Evolutionary conservation across 2,888 invertebrate species (phyloP).

Genomic region (Drosophila histrio): DNA sequence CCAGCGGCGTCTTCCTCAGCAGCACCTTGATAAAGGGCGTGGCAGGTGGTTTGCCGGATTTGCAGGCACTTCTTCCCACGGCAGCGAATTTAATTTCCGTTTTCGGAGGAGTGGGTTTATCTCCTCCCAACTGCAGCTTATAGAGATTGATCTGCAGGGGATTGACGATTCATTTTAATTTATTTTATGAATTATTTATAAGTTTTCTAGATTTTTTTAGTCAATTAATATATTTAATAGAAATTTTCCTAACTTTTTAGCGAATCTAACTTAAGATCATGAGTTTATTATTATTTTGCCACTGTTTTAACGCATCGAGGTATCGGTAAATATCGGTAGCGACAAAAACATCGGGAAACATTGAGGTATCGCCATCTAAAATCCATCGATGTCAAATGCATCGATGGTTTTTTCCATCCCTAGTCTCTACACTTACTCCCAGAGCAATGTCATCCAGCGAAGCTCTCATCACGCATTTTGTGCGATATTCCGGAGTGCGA

Average conservation of each 20-base stretch:
- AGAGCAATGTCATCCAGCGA: constrained; percentile 68
- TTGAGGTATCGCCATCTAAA: no score
- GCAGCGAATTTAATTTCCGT: constrained; percentile 22
- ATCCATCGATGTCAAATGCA: no score
- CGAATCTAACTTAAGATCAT: no score
- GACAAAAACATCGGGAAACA: no score
- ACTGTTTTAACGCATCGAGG: no score
- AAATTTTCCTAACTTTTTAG: no score
- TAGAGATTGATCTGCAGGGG: constrained; percentile 57
- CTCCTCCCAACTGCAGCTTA: constrained; percentile 50
- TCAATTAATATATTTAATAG: no score
- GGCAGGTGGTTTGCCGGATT: constrained; percentile 28
- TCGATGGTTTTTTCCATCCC: no score
- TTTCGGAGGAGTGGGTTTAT: constrained; percentile 5
- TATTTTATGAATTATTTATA: no score
- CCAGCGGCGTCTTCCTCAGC: constrained; percentile 88
- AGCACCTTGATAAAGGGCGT: constrained; percentile 87
- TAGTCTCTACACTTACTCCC: constrained; percentile 56
- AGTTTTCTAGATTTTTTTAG: no score
- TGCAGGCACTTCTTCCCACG: constrained; percentile 10
- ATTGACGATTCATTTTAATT: not conserved
- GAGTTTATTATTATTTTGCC: no score
- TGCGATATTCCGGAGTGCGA: constrained; percentile 65
- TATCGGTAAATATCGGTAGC: no score
- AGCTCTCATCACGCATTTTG: constrained; percentile 71